phyloP scores from a whole-genome alignment of 2,888 invertebrate species.

The Clitarchus hookeri region DNA sequence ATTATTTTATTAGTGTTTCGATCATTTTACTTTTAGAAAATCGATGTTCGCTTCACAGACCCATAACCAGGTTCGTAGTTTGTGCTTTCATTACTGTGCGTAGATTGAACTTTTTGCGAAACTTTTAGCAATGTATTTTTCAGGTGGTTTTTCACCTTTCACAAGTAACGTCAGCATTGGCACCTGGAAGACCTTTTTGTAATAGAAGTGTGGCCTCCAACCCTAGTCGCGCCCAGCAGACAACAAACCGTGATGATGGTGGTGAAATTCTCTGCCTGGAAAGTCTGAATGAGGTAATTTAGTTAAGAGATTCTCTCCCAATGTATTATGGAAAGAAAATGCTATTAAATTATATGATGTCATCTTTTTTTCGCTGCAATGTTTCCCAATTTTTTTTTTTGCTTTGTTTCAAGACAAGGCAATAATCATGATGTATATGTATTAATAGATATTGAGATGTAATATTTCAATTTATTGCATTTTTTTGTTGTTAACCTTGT shows the following conservation, averaged over 20 bases:
- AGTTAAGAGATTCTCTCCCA: background rate
- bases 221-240: slow-evolving; percentile 50
- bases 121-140: background rate
- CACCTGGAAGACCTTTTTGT: slow-evolving; percentile 52
- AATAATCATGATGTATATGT: no score
- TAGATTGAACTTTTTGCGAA: slow-evolving; percentile 11
- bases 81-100: background rate
- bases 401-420: no score
- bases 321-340: no score
- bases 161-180: slow-evolving; percentile 55
- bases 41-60: slow-evolving; percentile 57
- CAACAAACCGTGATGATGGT: slow-evolving; percentile 47
- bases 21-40: background rate
- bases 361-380: no score
- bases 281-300: slow-evolving; percentile 51
- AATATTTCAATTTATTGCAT: no score
- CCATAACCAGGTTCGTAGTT: slow-evolving; percentile 56
- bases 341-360: no score
- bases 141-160: slow-evolving; percentile 52
- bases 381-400: no score
- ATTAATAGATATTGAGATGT: no score
- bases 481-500: no score
- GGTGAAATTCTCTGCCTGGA: slow-evolving; percentile 52
- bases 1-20: background rate
- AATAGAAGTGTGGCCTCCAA: slow-evolving; percentile 33